phyloP scores from a whole-genome alignment of 2,888 invertebrate genomes.

The Dasypogon diadema region DNA sequence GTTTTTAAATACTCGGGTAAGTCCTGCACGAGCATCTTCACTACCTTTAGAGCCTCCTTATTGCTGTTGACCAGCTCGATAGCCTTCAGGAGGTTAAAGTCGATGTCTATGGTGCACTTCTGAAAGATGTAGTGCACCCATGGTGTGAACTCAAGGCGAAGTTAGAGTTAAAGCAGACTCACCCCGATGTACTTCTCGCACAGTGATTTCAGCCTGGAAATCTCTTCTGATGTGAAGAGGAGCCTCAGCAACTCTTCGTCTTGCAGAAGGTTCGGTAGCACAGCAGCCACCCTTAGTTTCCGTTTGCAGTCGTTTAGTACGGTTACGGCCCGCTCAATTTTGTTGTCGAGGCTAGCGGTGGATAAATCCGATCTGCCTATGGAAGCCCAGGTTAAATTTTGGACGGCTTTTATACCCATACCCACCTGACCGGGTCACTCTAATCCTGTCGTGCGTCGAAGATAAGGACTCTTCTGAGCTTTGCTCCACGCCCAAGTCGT shows the following conservation, averaged over 20 bases:
- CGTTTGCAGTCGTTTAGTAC: not conserved
- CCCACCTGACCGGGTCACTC: too few relatives aligned
- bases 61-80: not conserved
- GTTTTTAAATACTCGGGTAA: not conserved
- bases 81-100: slow-evolving; percentile 15
- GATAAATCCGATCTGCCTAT: not conserved
- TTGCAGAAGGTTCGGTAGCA: not conserved
- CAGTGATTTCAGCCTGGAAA: not conserved
- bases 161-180: too few relatives aligned
- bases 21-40: not conserved
- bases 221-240: not conserved
- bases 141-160: too few relatives aligned
- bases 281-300: not conserved
- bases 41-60: not conserved
- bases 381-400: not conserved
- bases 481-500: too few relatives aligned
- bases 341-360: not conserved
- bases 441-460: too few relatives aligned
- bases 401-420: not conserved
- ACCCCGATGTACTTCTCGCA: slow-evolving; percentile 10
- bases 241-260: not conserved
- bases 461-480: too few relatives aligned
- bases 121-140: too few relatives aligned
- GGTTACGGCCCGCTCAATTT: not conserved
- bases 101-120: too few relatives aligned